Base-by-base conservation (phyloP, 2,888 invertebrate genomes). In the Reticulitermes lucifugus region DNA sequence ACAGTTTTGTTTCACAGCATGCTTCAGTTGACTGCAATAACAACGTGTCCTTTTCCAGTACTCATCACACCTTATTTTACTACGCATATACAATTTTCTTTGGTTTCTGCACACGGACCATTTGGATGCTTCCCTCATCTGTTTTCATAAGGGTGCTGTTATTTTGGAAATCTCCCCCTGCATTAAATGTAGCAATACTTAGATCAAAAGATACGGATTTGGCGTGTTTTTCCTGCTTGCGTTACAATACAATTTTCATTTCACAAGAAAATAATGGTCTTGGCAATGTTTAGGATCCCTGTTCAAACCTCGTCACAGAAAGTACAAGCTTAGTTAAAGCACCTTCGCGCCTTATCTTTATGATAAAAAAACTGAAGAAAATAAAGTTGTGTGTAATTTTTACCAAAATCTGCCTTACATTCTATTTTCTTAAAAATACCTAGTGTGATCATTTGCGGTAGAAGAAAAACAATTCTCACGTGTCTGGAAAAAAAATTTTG, bases 271-370 rank as follows among this genome's bases (percentile, higher is more conserved):
- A 85, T 84, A 86, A 88, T 88, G 88, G 88, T 90, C 89, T 90
- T 89, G 90, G 89, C 89, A 91, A 91, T 90, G 91, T 93, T 93
- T 92, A 91, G 92, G 92, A 90, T 92, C 92, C 91, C 92, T 92
- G 92, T 92, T 92, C 91, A 92, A 91, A 91, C 86, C 86, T 85
- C 84, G 80, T 86, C 86, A 87, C 86, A 93, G 92, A 93, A 93
- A 94, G 94, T 94, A 94, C 94, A 94, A 94, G 94, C 93, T 94
- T 94, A 93, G 93, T 94, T 93, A 92, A 89, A 94, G 94, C 94
- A 94, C 94, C 94, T 94, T 93, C 93, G 94, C 94, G 94, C 94
- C 94, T 94, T 94, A 94, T 93, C 93, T 93, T 93, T 92, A 93
- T 91, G 91, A 91, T 88, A 89, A 89, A 88, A 91, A 91, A 91